A percentile compares a stretch with the other conserved stretches of the same genome.
phyloP scores from a whole-genome alignment of 2,888 invertebrate species.

The Acanthoscelides obtectus region DNA sequence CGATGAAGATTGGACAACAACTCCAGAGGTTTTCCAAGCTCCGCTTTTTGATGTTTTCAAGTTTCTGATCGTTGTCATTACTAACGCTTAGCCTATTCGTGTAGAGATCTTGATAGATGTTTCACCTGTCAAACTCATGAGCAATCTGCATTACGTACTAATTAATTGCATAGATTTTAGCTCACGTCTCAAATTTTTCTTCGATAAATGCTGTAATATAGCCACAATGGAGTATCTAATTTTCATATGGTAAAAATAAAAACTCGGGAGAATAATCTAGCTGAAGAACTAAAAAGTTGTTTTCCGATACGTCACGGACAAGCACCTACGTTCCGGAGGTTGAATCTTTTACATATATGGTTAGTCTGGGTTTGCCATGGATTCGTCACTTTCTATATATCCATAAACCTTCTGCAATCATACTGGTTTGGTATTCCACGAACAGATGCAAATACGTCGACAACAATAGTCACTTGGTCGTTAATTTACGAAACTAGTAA shows the following conservation, averaged over 20 bases:
- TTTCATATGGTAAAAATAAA: neutral
- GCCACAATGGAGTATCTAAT: too few relatives aligned
- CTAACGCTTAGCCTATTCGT: too few relatives aligned
- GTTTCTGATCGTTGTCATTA: too few relatives aligned
- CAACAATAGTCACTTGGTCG: neutral
- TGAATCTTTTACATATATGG: conserved; percentile 42
- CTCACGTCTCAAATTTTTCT: too few relatives aligned
- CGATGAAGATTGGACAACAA: too few relatives aligned
- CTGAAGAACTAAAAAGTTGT: conserved; percentile 20
- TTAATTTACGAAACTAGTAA: neutral
- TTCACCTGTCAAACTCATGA: too few relatives aligned
- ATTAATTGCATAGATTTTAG: too few relatives aligned
- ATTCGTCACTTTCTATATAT: conserved; percentile 34
- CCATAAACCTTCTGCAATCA: neutral
- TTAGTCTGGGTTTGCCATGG: conserved; percentile 28
- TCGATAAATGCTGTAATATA: too few relatives aligned
- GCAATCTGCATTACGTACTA: too few relatives aligned
- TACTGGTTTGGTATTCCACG: neutral
- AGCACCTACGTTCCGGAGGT: conserved; percentile 34
- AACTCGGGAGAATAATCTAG: conserved; percentile 15
- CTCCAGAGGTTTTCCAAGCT: too few relatives aligned
- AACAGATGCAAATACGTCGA: neutral
- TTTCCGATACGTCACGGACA: conserved; percentile 18
- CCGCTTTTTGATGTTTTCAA: too few relatives aligned
- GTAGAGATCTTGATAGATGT: too few relatives aligned